A percentile compares a stretch with the other conserved stretches of the same genome.
phyloP scores from a whole-genome alignment of 2,113 vertebrate genomes.

The Nematolebias whitei region DNA sequence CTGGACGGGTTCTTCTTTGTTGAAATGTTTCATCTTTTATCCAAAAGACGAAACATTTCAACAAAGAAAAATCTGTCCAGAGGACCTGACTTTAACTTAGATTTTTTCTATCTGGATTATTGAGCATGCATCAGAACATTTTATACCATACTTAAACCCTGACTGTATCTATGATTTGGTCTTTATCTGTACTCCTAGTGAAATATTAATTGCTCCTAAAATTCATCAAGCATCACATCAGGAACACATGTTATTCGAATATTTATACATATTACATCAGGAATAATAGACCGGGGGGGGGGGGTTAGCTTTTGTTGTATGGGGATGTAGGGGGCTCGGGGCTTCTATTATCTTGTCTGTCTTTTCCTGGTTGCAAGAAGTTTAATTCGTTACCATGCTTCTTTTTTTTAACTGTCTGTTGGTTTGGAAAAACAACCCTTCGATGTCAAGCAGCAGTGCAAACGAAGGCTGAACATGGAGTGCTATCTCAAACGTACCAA shows the following conservation, averaged over 20 bases:
- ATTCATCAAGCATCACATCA: constrained; percentile 62
- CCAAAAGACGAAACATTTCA: too few species aligned
- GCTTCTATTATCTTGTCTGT: constrained; percentile 76
- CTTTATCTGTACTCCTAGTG: constrained; percentile 43
- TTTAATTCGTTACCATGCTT: constrained; percentile 72
- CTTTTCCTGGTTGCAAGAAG: constrained; percentile 71
- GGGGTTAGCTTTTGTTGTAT: constrained; percentile 50
- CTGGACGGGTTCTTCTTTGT: too few species aligned
- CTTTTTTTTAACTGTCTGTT: constrained; percentile 59
- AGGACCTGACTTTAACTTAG: too few species aligned
- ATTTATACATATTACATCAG: too few species aligned
- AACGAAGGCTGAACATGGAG: constrained; percentile 64
- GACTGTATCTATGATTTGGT: constrained; percentile 19
- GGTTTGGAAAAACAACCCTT: constrained; percentile 75
- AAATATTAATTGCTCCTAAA: constrained; percentile 75
- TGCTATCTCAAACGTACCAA: constrained; percentile 74
- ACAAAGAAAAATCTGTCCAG: too few species aligned
- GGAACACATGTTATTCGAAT: too few species aligned
- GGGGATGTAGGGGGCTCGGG: constrained; percentile 38
- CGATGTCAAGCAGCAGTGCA: constrained; percentile 65
- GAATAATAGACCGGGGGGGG: constrained; percentile 54
- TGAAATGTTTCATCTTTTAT: too few species aligned
- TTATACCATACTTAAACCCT: constrained; percentile 48
- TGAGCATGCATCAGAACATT: too few species aligned
- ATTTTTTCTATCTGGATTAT: too few species aligned